Conservation (phyloP, 2,888 invertebrate species). For the Scelioninae gen. 2 region DNA sequence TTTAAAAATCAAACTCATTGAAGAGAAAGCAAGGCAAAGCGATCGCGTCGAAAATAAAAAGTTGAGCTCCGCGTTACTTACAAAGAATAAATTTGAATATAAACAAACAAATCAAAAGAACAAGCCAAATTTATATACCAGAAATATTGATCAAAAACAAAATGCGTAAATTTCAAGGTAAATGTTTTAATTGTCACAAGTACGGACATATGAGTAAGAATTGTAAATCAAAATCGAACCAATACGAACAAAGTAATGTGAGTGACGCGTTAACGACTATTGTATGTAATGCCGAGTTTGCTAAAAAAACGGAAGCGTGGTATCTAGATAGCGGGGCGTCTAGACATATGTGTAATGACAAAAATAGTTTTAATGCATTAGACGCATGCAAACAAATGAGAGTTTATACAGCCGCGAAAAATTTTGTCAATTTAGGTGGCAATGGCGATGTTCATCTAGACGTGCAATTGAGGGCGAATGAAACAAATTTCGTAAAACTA, state of each 20-base stretch:
- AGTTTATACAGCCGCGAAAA: slow-evolving; percentile 1
- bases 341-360: slow-evolving; percentile 8
- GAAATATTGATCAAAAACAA: neutral
- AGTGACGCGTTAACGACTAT: neutral
- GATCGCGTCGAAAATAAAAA: slow-evolving; percentile 3
- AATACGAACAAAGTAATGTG: neutral
- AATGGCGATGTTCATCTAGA: neutral
- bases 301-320: slow-evolving; percentile 2
- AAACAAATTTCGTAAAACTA: slow-evolving; percentile 48
- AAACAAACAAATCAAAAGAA: neutral
- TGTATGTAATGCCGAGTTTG: neutral
- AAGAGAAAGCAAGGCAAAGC: slow-evolving; percentile 41
- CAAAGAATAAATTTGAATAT: neutral
- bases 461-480: neutral
- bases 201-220: slow-evolving; percentile 22
- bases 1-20: slow-evolving; percentile 50
- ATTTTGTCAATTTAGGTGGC: neutral
- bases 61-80: slow-evolving; percentile 18
- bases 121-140: too few species aligned
- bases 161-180: neutral
- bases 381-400: neutral
- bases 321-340: slow-evolving; percentile 6
- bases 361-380: neutral
- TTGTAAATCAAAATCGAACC: slow-evolving; percentile 1
- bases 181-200: slow-evolving; percentile 8